phyloP scores from a whole-genome alignment of 2,888 invertebrate genomes.

The Rhagonycha fulva region DNA sequence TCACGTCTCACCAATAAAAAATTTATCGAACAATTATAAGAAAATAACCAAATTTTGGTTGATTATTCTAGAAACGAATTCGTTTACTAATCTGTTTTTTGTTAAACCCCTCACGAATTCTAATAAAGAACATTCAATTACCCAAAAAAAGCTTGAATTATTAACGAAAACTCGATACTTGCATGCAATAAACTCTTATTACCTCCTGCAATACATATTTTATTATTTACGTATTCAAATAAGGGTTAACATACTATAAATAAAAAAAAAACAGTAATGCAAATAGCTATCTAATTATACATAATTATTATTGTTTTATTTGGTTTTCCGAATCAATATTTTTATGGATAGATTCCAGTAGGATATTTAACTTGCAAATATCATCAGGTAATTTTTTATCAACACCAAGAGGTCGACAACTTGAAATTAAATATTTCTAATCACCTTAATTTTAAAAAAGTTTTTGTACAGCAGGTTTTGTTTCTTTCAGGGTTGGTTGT shows the following conservation, averaged over 20 bases:
- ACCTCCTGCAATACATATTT: neutral
- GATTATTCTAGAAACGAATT: neutral
- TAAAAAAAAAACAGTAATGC: neutral
- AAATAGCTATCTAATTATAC: neutral
- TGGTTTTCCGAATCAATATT: neutral
- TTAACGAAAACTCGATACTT: neutral
- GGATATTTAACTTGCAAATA: neutral
- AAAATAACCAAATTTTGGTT: neutral
- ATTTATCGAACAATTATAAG: neutral
- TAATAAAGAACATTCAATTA: neutral
- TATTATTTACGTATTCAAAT: neutral
- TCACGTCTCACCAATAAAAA: neutral
- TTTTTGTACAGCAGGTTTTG: neutral
- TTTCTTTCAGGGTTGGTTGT: slow-evolving; percentile 29
- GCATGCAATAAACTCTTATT: neutral
- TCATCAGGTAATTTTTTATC: neutral
- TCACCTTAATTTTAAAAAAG: neutral
- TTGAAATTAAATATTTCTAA: neutral
- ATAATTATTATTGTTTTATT: neutral
- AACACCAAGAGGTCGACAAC: neutral
- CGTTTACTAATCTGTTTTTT: neutral
- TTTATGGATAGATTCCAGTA: neutral
- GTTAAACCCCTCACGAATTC: neutral
- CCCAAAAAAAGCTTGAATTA: neutral
- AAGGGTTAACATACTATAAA: neutral